Percentiles rank a stretch among this genome's conserved stretches.
Conservation (phyloP, 2,888 invertebrate species). For the Spodoptera picta region DNA sequence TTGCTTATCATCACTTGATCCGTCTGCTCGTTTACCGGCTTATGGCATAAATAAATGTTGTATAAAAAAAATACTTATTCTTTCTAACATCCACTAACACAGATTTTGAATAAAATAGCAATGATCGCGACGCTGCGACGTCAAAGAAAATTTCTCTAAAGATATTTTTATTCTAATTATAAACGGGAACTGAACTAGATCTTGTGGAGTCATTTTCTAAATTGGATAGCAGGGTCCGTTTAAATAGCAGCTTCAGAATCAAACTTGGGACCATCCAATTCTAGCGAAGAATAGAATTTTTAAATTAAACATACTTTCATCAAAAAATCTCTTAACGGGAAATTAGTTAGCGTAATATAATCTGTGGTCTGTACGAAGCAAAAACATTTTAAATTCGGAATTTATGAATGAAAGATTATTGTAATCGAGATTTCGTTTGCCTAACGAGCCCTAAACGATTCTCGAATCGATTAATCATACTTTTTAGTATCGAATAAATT, state of each 20-base stretch:
- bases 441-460: neutral
- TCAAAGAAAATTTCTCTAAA: neutral
- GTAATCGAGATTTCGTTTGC: slow-evolving; percentile 1
- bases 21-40: no score
- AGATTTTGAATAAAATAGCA: neutral
- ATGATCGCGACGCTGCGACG: neutral
- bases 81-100: no score
- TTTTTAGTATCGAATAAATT: neutral
- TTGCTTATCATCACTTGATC: no score
- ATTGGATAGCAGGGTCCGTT: slow-evolving; percentile 31
- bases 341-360: slow-evolving; percentile 10
- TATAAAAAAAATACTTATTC: no score
- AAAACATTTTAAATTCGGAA: slow-evolving; percentile 9
- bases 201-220: slow-evolving; percentile 35
- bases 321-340: neutral
- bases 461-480: neutral
- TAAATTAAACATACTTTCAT: slow-evolving; percentile 21
- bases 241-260: slow-evolving; percentile 41
- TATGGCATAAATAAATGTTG: no score
- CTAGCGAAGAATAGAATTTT: slow-evolving; percentile 24
- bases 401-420: slow-evolving; percentile 10
- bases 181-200: slow-evolving; percentile 19
- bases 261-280: slow-evolving; percentile 29
- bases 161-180: slow-evolving; percentile 15
- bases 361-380: slow-evolving; percentile 3